Percentiles rank a stretch among this genome's conserved stretches.
phyloP scores from a whole-genome alignment of 2,797 vertebrate genomes.

The Sorex maritimensis region DNA sequence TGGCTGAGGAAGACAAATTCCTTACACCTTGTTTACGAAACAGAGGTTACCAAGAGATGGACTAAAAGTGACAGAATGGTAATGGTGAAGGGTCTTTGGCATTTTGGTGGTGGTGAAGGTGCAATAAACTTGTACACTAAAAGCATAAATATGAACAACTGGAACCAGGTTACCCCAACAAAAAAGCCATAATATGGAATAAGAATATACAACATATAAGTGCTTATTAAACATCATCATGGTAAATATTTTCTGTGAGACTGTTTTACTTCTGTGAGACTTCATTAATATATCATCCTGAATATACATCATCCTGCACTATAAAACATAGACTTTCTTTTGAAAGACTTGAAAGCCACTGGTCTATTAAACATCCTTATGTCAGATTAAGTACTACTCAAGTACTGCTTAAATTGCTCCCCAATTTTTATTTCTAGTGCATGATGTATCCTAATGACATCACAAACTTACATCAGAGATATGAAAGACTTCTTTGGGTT shows the following conservation, averaged over 20 bases:
- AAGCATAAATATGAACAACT: too few relatives aligned
- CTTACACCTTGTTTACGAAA: too few relatives aligned
- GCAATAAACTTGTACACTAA: too few relatives aligned
- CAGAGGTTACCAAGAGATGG: too few relatives aligned
- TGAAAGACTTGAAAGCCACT: conserved; percentile 34
- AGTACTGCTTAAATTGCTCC: conserved; percentile 9
- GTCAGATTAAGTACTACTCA: conserved; percentile 38
- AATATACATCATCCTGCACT: not conserved
- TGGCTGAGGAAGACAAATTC: too few relatives aligned
- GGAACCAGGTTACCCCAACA: too few relatives aligned
- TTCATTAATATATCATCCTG: not conserved
- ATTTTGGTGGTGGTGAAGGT: too few relatives aligned
- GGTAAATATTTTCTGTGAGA: not conserved
- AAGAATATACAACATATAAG: not conserved
- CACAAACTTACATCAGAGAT: not conserved
- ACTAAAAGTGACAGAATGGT: too few relatives aligned
- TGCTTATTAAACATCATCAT: not conserved
- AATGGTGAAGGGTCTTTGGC: too few relatives aligned
- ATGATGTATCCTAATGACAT: conserved; percentile 18
- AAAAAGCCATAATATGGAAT: not conserved
- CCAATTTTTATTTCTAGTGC: conserved; percentile 65
- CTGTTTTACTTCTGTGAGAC: not conserved
- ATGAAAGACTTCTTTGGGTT: not conserved
- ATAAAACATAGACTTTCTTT: not conserved
- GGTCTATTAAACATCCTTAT: conserved; percentile 3